Conservation (phyloP, 2,888 invertebrate genomes). For the Xanthorhoe designata region DNA sequence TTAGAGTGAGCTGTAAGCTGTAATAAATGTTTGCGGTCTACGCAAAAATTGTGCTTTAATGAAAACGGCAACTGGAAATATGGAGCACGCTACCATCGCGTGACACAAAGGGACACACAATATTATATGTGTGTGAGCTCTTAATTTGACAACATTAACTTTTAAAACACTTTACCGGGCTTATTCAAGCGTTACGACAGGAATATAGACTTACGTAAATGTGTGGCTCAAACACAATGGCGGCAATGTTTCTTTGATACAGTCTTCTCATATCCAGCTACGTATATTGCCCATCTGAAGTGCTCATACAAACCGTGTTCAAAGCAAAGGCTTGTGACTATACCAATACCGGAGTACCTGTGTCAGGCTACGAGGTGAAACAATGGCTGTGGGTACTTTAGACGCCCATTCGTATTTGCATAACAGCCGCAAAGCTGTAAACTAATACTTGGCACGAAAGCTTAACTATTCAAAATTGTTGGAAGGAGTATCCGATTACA, state of each 20-base stretch:
- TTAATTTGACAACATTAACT: constrained; percentile 28
- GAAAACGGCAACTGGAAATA: constrained; percentile 43
- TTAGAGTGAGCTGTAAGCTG: constrained; percentile 33
- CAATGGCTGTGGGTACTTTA: constrained; percentile 50
- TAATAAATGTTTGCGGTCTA: constrained; percentile 41
- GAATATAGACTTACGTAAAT: constrained; percentile 14
- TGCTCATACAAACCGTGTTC: constrained; percentile 38
- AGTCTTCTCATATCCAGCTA: constrained; percentile 25
- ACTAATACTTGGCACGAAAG: constrained; percentile 57
- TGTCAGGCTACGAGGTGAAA: constrained; percentile 45
- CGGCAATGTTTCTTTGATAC: constrained; percentile 25
- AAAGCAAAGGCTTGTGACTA: constrained; percentile 39
- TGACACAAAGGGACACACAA: constrained; percentile 36
- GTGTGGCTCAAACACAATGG: constrained; percentile 8
- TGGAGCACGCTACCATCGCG: constrained; percentile 40
- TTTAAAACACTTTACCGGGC: constrained; percentile 16
- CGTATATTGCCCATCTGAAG: constrained; percentile 35
- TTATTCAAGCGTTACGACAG: constrained; percentile 7
- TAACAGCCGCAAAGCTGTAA: constrained; percentile 56
- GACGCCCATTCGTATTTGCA: constrained; percentile 56
- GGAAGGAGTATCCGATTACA: constrained; percentile 49
- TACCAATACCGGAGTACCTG: constrained; percentile 38
- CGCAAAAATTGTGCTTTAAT: constrained; percentile 45
- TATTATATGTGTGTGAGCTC: constrained; percentile 33
- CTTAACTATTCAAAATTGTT: constrained; percentile 52